Evolutionary conservation across 2,113 vertebrate genomes (phyloP).

Genomic region (Ceuthmochares aereus): DNA sequence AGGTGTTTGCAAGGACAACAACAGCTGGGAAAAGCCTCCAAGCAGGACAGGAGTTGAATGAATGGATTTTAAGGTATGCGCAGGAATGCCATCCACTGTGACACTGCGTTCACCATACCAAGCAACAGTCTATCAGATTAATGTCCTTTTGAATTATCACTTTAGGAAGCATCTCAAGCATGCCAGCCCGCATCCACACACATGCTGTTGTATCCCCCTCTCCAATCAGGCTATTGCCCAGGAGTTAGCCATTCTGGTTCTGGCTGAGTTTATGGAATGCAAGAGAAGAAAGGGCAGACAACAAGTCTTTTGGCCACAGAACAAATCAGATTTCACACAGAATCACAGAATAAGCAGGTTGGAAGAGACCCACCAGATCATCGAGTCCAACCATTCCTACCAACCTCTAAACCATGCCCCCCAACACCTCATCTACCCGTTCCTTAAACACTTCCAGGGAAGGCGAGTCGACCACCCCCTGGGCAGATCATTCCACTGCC

Average conservation of each 20-base stretch:
- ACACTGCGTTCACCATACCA: not conserved
- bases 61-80: not conserved
- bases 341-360: too few relatives aligned
- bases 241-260: not conserved
- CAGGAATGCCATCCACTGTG: not conserved
- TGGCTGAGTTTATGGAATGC: not conserved
- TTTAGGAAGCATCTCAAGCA: not conserved
- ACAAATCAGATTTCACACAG: not conserved
- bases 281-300: not conserved
- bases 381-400: too few relatives aligned
- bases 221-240: not conserved
- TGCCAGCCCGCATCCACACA: rapidly evolving
- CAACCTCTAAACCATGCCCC: too few relatives aligned
- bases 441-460: too few relatives aligned
- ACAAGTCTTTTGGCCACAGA: not conserved
- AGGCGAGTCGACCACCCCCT: too few relatives aligned
- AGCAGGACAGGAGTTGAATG: not conserved
- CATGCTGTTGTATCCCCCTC: rapidly evolving
- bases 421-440: too few relatives aligned
- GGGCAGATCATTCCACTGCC: too few relatives aligned
- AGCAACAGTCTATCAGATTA: not conserved
- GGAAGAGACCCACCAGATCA: too few relatives aligned
- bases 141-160: not conserved
- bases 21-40: not conserved
- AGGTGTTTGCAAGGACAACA: not conserved